Percentiles rank a stretch among this genome's conserved stretches.
Conservation (phyloP, 2,797 vertebrate genomes). For the Hybognathus amarus region DNA sequence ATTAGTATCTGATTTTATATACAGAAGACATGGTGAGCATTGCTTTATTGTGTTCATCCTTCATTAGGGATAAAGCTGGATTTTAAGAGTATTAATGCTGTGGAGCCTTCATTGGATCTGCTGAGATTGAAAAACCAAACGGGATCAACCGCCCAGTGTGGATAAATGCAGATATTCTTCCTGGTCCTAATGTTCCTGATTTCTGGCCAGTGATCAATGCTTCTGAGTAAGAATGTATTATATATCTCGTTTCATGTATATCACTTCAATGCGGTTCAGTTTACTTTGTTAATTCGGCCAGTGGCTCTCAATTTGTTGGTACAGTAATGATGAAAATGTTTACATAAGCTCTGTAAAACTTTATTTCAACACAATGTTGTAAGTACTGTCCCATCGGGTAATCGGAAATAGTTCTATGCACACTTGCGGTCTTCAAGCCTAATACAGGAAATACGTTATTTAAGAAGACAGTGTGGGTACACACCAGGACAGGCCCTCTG, state of each 20-base stretch:
- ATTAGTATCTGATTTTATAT: not conserved
- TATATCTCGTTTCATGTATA: not conserved
- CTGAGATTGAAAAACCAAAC: slow-evolving; percentile 68
- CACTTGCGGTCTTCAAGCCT: not conserved
- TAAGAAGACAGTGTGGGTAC: not conserved
- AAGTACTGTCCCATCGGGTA: not conserved
- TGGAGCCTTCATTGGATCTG: slow-evolving; percentile 76
- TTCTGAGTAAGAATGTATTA: slow-evolving; percentile 68
- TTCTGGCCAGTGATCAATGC: slow-evolving; percentile 75
- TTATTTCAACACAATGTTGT: not conserved
- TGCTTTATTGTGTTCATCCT: not conserved
- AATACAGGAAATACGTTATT: not conserved
- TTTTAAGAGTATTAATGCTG: slow-evolving; percentile 78
- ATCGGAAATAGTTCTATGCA: not conserved
- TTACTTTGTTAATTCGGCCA: not conserved
- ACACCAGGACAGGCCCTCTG: not conserved
- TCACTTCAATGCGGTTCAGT: not conserved
- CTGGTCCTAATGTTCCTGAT: slow-evolving; percentile 79
- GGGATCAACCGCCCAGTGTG: slow-evolving; percentile 78
- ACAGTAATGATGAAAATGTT: not conserved
- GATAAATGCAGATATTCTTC: slow-evolving; percentile 81
- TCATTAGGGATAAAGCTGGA: slow-evolving; percentile 84
- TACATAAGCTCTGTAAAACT: not conserved
- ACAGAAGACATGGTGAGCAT: not conserved
- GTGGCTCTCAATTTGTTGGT: not conserved